Evolutionary conservation across 2,888 invertebrate genomes (phyloP), one percentile per base, ranked within the genome.

Genomic region (Syrphus vitripennis): DNA sequence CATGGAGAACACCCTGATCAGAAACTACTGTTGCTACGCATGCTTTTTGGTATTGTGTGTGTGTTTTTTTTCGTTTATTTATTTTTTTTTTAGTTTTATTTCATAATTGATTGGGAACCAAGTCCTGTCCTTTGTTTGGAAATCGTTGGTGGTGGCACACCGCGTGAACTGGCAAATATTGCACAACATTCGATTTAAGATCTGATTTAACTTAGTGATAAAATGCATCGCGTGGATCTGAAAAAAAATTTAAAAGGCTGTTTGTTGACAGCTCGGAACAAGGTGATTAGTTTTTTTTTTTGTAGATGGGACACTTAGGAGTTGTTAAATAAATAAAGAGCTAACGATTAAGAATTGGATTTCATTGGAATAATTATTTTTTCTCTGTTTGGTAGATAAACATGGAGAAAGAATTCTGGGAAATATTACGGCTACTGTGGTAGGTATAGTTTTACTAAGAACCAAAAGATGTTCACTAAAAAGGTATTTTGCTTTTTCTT

Each of bases 91-190:
- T 37, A 72, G 31, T 80, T 84, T 76, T 80, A 84, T 84, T 71
- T 77, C 29, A 72, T 77, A 80, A 84, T 84, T 84, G 84, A 84
- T 84, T 84, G 84, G 84, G 59, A 80, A 72, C 80, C 84, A 72
- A 80, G 84, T 84, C 80, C 76, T 84, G 84, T 84, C 80, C 76
- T 76, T 83, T 82, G 70, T 67, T 67, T 42, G 59, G 19, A 53
- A n/a, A 26, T 29, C 16, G 37, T 16, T 61, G 63, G 12, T 67
- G 63, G 29, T 34, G 34, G 34, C 40, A 29, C 57, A 57, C 76
- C 67, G 67, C 78, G 42, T 74, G 78, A 59, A 67, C 6, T 48
- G 34, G 61, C 83, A 29, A 67, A 78, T 74, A 83, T 83, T 78
- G 78, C 78, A 78, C 83, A 61, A 29, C 34, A 29, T 69, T 57